These are phyloP conservation scores for Bryconaethiops microstoma DNA, from an alignment of 2,797 vertebrate species.

Conservation along the genomic window DNA sequence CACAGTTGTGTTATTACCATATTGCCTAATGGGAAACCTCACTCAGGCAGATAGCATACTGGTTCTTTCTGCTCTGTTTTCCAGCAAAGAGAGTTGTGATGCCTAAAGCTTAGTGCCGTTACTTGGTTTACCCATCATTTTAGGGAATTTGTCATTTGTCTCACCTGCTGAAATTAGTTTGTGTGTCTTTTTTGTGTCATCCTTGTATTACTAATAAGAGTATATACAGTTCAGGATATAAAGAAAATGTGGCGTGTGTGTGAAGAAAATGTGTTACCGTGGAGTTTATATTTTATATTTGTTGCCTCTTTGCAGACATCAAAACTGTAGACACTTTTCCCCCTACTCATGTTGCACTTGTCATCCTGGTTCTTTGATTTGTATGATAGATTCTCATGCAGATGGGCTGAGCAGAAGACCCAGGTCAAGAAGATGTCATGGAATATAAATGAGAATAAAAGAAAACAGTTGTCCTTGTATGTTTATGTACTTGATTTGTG, in stretches of 20 bases:
- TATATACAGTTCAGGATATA: conserved; percentile 27
- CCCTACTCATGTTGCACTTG: conserved; percentile 45
- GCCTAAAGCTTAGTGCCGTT: conserved; percentile 16
- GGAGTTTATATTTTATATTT: conserved; percentile 54
- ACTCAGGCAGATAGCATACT: background rate
- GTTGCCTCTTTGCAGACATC: conserved; percentile 29
- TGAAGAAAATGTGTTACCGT: conserved; percentile 39
- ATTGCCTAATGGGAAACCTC: background rate
- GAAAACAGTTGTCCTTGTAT: conserved; percentile 25
- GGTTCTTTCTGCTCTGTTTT: conserved; percentile 25
- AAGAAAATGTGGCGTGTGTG: conserved; percentile 31
- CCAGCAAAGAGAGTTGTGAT: conserved; percentile 5
- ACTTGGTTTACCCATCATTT: background rate
- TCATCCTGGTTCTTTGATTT: conserved; percentile 50
- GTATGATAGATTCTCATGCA: conserved; percentile 44
- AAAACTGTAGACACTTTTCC: conserved; percentile 47
- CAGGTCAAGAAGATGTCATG: conserved; percentile 15
- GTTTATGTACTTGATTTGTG: background rate
- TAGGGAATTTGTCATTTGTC: conserved; percentile 49
- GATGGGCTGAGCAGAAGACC: conserved; percentile 25
- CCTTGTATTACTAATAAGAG: conserved; percentile 40
- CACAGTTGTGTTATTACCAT: conserved; percentile 10
- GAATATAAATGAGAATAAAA: conserved; percentile 39
- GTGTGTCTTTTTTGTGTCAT: conserved; percentile 42
- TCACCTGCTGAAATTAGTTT: conserved; percentile 44